phyloP scores from a whole-genome alignment of 1,140 invertebrate genomes.

The Lethocerus indicus region DNA sequence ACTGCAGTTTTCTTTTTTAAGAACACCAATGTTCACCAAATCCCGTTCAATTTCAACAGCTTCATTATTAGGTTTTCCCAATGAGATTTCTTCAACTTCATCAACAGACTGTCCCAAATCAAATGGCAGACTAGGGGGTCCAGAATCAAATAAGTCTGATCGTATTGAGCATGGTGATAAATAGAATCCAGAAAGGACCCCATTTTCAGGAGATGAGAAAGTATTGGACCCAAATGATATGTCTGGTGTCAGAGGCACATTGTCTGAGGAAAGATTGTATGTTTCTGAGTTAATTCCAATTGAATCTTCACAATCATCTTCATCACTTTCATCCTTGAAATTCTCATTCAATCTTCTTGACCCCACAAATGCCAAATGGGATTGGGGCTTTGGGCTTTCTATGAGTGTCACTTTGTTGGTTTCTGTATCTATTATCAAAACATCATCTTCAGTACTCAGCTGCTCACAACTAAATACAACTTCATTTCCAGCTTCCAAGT shows the following conservation, averaged over 20 bases:
- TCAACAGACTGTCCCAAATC: slow-evolving; percentile 14
- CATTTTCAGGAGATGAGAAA: slow-evolving; percentile 20
- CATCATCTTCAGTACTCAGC: slow-evolving; percentile 25
- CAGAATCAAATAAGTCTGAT: slow-evolving; percentile 17
- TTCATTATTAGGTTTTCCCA: slow-evolving; percentile 16
- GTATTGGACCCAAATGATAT: slow-evolving; percentile 9
- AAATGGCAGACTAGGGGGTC: slow-evolving; percentile 17
- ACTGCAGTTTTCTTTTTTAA: no score
- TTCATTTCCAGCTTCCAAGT: slow-evolving; percentile 13
- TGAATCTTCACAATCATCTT: no score
- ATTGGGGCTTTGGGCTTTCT: slow-evolving; percentile 23
- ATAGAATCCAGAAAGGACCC: slow-evolving; percentile 23
- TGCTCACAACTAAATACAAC: slow-evolving; percentile 14
- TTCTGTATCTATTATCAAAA: slow-evolving; percentile 33
- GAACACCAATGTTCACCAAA: slow-evolving; percentile 12
- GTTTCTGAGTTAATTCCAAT: slow-evolving; percentile 9
- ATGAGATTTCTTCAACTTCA: slow-evolving; percentile 17
- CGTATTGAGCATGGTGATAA: slow-evolving; percentile 18
- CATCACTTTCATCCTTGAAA: no score
- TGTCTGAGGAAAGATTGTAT: slow-evolving; percentile 13
- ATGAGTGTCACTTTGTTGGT: slow-evolving; percentile 33
- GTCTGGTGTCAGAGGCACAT: slow-evolving; percentile 7
- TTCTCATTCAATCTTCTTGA: background rate
- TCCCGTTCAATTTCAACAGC: slow-evolving; percentile 18
- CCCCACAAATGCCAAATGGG: slow-evolving; percentile 17